Percentiles rank a stretch among this genome's conserved stretches.
Conservation (phyloP, 2,888 invertebrate species). For the Dinocampus coccinellae region DNA sequence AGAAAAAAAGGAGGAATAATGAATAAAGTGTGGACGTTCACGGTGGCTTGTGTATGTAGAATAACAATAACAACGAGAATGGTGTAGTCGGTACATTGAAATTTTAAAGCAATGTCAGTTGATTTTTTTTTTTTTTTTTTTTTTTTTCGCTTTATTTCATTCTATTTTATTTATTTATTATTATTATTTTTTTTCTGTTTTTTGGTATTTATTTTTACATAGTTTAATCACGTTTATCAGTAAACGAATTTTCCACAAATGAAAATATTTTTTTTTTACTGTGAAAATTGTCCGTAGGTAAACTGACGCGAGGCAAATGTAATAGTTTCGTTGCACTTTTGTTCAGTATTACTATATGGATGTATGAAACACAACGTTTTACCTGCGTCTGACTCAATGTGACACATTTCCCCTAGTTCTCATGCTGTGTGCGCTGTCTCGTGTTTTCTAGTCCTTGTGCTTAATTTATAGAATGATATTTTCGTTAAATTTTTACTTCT, state of each 20-base stretch:
- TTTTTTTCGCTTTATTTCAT: neutral
- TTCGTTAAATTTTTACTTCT: too few species aligned
- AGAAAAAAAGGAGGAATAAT: too few species aligned
- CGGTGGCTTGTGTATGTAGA: too few species aligned
- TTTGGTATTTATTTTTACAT: neutral
- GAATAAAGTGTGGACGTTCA: too few species aligned
- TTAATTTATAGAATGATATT: neutral
- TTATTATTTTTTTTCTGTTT: too few species aligned
- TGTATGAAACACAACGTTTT: neutral
- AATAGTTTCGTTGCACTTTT: neutral
- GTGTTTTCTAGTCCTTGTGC: neutral
- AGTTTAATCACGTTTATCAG: neutral
- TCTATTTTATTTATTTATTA: too few species aligned
- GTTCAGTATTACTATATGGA: neutral
- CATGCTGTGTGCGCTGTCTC: neutral
- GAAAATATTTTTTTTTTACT: neutral
- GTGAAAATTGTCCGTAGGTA: neutral
- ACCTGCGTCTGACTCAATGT: neutral
- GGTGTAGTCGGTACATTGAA: neutral
- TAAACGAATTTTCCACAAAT: neutral
- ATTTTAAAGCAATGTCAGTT: neutral
- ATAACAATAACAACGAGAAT: neutral
- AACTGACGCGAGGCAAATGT: neutral
- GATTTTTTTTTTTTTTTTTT: neutral
- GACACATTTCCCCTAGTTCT: conserved; percentile 7